These are phyloP conservation scores for Grammomys dolichurus DNA, from an alignment of 2,113 vertebrate species.

Conservation along the genomic window DNA sequence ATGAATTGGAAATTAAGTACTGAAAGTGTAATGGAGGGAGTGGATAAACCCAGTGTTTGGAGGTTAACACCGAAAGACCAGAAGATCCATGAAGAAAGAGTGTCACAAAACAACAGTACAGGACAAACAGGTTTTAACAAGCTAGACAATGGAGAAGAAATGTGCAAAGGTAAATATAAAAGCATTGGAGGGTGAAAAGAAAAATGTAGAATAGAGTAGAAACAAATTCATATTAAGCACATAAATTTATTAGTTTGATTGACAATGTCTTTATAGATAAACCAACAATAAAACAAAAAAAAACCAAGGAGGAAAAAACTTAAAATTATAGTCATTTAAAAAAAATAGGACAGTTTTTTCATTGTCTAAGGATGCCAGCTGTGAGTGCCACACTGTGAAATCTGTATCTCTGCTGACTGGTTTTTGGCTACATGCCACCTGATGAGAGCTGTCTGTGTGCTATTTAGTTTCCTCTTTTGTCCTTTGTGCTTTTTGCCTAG, in stretches of 20 bases:
- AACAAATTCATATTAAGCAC: background rate
- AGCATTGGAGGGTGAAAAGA: background rate
- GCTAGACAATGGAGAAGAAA: background rate
- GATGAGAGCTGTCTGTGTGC: background rate
- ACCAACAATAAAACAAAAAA: background rate
- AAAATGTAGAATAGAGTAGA: too few relatives aligned
- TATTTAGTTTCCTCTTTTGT: background rate
- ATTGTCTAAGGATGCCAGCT: background rate
- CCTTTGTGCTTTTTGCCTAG: conserved; percentile 20
- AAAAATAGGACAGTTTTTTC: background rate
- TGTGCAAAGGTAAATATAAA: background rate
- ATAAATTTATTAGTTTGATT: background rate
- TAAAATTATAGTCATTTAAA: background rate
- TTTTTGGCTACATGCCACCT: background rate
- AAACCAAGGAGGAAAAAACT: background rate
- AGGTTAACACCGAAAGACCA: background rate
- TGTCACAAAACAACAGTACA: background rate
- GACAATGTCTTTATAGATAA: background rate
- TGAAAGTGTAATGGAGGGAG: fast-evolving
- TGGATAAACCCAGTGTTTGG: too few relatives aligned
- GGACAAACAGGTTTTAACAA: too few relatives aligned
- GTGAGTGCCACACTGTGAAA: background rate
- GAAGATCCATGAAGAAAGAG: background rate
- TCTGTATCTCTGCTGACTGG: background rate
- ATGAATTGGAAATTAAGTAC: background rate